Percentiles rank a stretch among this genome's conserved stretches.
Conservation (phyloP, 92 coral and sea anemone species). For the Bergia puertoricense region DNA sequence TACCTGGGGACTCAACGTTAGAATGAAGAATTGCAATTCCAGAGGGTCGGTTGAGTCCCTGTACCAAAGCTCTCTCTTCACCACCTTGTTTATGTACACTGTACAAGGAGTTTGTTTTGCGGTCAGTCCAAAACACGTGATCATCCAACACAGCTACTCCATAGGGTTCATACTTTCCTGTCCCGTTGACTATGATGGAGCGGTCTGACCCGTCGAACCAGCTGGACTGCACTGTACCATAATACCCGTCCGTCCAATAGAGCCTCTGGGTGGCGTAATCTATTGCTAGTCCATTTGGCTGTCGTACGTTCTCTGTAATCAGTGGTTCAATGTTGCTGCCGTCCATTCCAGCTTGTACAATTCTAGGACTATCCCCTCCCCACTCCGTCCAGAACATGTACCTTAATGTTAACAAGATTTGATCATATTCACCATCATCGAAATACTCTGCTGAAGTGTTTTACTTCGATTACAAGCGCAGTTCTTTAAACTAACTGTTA, state of each 20-base stretch:
- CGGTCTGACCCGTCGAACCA: conserved; percentile 27
- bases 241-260: conserved; percentile 23
- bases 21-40: conserved; percentile 8
- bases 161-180: conserved; percentile 27
- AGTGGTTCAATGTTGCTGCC: conserved; percentile 19
- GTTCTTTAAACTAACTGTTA: no score
- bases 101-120: conserved; percentile 16
- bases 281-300: conserved; percentile 28
- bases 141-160: conserved; percentile 23
- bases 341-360: conserved; percentile 35
- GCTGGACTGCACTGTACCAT: conserved; percentile 15
- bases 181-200: not conserved
- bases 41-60: conserved; percentile 3
- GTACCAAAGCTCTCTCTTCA: not conserved
- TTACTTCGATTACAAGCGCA: no score
- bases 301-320: not conserved
- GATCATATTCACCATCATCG: not conserved
- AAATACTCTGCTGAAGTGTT: not conserved
- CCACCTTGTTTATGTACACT: not conserved
- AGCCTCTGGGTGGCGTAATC: not conserved
- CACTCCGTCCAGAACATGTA: conserved; percentile 35
- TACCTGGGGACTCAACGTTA: conserved; percentile 17
- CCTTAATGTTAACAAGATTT: not conserved
- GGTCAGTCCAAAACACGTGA: conserved; percentile 30
- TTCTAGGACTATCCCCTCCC: conserved; percentile 25